Evolutionary conservation across 2,888 invertebrate species (phyloP), one percentile per base, ranked within the genome.

Genomic region (Euplagia quadripunctaria): DNA sequence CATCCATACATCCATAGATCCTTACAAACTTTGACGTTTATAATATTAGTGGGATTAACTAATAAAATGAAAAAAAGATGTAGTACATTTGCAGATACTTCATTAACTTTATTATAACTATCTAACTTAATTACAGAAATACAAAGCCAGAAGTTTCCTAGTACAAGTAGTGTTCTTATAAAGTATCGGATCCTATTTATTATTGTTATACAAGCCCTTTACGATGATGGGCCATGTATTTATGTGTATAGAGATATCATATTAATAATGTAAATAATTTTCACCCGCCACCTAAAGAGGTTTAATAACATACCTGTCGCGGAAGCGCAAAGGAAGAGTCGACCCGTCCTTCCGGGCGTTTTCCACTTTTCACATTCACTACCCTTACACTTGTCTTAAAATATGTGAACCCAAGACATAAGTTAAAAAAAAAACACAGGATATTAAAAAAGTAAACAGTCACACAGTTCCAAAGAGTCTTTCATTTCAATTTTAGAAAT

Each of bases 311-410:
- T 92, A 94, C 94, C 94, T 94, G 90, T 92, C 88, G 83, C 88
- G 85, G 89, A 91, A 91, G 85, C 82, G 79, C 87, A 85, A 86
- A 90, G 87, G 90, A 88, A 90, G 90, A 88, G 88, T 81, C 79
- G 87, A 91, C 91, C 92, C 90, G 92, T 89, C 90, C 89, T 90
- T 90, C 89, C 90, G 91, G 90, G 86, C 84, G 79, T 85, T 88
- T 89, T 90, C 89, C 89, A 90, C 88, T 90, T 90, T 90, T 92
- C 92, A 92, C 94, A 91, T 88, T 85, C 90, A 91, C 90, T 88
- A 80, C 87, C 82, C 76, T 79, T 73, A 69, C 82, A 84, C 84
- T 83, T 70, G 31, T 70, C 63, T 51, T 75, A 72, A 76, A 79
- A 76, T 72, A 68, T 58, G 64, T 61, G 81, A 81, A 80, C 78